Conservation (phyloP, 1,140 invertebrate genomes). For the Adoxophyes honmai region DNA sequence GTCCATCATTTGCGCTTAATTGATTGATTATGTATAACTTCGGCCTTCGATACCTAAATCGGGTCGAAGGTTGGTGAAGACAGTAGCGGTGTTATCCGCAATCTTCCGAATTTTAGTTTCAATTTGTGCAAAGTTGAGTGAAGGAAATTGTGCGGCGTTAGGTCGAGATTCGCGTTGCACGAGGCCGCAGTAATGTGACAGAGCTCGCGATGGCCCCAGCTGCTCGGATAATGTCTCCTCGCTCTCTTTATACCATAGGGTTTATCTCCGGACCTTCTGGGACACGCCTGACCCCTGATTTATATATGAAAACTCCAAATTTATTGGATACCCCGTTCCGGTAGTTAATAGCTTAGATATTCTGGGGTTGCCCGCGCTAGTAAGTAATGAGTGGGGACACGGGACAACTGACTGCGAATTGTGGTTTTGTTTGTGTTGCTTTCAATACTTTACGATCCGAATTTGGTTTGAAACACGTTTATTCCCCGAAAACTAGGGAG, state of each 20-base stretch:
- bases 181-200: slow-evolving; percentile 49
- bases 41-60: neutral
- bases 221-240: slow-evolving; percentile 38
- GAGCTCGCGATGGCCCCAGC: slow-evolving; percentile 37
- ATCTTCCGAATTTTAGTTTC: slow-evolving; percentile 25
- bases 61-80: neutral
- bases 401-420: slow-evolving; percentile 18
- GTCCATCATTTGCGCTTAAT: neutral
- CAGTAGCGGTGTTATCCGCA: slow-evolving; percentile 15
- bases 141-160: too few species aligned
- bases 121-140: slow-evolving; percentile 30
- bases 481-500: too few species aligned
- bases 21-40: slow-evolving; percentile 11
- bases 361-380: slow-evolving; percentile 37
- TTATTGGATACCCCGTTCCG: slow-evolving; percentile 40
- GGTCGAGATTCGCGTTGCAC: slow-evolving; percentile 30
- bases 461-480: neutral
- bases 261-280: slow-evolving; percentile 49
- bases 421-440: slow-evolving; percentile 26
- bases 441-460: too few species aligned
- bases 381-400: slow-evolving; percentile 38
- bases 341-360: slow-evolving; percentile 52
- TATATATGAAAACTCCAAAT: slow-evolving; percentile 55
- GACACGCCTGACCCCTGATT: slow-evolving; percentile 48
- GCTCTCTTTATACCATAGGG: slow-evolving; percentile 39